A percentile compares a stretch with the other conserved stretches of the same genome.
phyloP scores from a whole-genome alignment of 2,113 vertebrate genomes.

The Irena cyanogastra region DNA sequence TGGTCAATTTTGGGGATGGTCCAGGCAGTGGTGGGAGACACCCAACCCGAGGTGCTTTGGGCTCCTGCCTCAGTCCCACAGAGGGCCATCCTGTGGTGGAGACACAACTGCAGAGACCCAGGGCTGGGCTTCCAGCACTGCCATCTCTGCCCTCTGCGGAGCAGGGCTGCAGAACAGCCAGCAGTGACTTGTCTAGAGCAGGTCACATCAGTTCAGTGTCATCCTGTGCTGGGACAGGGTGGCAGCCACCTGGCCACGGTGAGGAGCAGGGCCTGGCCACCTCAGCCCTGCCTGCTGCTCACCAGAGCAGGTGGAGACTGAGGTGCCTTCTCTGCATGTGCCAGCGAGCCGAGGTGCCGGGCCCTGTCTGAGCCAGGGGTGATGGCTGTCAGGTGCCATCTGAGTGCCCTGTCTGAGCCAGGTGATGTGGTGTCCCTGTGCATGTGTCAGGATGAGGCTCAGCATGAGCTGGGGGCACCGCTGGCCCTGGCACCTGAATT shows the following conservation, averaged over 20 bases:
- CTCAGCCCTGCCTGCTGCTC: accelerated
- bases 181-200: neutral
- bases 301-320: neutral
- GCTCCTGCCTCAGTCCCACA: neutral
- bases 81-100: neutral
- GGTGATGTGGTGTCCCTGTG: neutral
- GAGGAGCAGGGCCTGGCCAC: neutral
- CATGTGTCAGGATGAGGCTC: neutral
- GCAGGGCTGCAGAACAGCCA: neutral
- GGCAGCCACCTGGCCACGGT: accelerated
- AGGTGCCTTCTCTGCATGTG: neutral
- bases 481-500: neutral
- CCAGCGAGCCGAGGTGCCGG: accelerated
- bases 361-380: neutral
- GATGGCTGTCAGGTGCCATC: no score
- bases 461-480: accelerated
- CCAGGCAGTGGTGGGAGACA: neutral
- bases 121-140: neutral
- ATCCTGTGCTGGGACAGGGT: neutral
- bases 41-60: accelerated
- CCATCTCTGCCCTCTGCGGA: neutral
- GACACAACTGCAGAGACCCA: neutral
- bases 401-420: neutral
- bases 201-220: accelerated
- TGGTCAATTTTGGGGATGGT: neutral